Evolutionary conservation across 35 echinoderm and acorn worm species (phyloP).

Genomic region (Strongylocentrotus purpuratus): DNA sequence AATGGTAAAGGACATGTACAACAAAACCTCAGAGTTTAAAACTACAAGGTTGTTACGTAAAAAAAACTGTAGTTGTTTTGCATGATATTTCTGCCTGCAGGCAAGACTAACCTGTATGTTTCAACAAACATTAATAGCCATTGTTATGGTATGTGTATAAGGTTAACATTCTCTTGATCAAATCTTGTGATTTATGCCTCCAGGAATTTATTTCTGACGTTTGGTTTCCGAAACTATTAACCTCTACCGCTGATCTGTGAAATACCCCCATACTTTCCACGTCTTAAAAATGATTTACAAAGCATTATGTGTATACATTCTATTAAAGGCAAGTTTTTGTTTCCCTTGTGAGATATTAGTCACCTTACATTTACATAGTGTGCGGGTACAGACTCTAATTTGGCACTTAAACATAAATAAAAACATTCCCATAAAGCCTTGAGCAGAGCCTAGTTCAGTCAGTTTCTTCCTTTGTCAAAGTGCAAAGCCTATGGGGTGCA

Average conservation of each 20-base stretch:
- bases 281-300: not conserved
- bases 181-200: not conserved
- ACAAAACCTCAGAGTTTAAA: too few relatives aligned
- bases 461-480: too few relatives aligned
- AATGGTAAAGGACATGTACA: too few relatives aligned
- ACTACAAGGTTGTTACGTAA: too few relatives aligned
- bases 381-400: too few relatives aligned
- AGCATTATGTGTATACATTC: not conserved
- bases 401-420: too few relatives aligned
- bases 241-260: not conserved
- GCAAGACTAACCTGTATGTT: not conserved
- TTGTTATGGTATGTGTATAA: not conserved
- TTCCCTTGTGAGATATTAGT: too few relatives aligned
- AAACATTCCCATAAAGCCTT: too few relatives aligned
- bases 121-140: not conserved
- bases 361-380: too few relatives aligned
- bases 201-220: not conserved
- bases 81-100: not conserved
- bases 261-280: not conserved
- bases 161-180: not conserved
- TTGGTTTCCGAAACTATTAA: not conserved
- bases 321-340: not conserved
- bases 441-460: too few relatives aligned
- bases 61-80: not conserved
- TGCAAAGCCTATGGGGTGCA: too few relatives aligned